Evolutionary conservation across 2,797 vertebrate genomes (phyloP).

Genomic region (Nannoperca obscura): DNA sequence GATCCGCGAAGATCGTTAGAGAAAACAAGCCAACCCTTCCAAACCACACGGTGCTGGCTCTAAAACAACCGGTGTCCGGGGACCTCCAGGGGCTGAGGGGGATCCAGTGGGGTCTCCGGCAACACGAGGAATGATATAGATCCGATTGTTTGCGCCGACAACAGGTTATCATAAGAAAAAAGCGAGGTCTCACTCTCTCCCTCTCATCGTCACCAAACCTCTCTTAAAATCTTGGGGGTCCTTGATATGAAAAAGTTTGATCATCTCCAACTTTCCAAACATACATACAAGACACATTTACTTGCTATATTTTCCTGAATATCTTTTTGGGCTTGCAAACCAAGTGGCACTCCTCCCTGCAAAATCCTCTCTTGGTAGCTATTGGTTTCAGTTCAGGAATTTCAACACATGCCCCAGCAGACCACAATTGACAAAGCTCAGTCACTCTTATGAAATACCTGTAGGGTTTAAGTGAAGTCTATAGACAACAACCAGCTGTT

Average conservation of each 20-base stretch:
- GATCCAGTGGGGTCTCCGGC: not conserved
- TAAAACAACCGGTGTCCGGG: not conserved
- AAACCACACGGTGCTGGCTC: slow-evolving; percentile 11
- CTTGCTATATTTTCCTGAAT: slow-evolving; percentile 20
- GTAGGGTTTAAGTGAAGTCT: slow-evolving; percentile 66
- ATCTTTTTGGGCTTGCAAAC: slow-evolving; percentile 28
- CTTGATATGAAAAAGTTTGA: not conserved
- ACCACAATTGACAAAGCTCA: slow-evolving; percentile 77
- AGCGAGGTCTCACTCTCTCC: slow-evolving; percentile 26
- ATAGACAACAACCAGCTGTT: slow-evolving; percentile 34
- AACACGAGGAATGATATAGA: not conserved
- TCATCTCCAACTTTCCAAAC: not conserved
- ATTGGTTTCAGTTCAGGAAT: slow-evolving; percentile 81
- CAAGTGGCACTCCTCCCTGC: slow-evolving; percentile 24
- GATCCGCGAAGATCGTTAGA: slow-evolving; percentile 66
- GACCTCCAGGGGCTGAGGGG: not conserved
- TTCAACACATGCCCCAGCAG: slow-evolving; percentile 81
- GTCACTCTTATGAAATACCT: slow-evolving; percentile 78
- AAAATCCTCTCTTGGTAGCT: slow-evolving; percentile 63
- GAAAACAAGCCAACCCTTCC: slow-evolving; percentile 59
- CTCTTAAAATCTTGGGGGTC: not conserved
- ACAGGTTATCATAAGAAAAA: not conserved
- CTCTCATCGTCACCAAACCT: slow-evolving; percentile 8
- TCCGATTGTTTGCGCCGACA: not conserved
- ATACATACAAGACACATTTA: not conserved